Evolutionary conservation across 2,888 invertebrate genomes (phyloP).

Genomic region (Eulithis prunata): DNA sequence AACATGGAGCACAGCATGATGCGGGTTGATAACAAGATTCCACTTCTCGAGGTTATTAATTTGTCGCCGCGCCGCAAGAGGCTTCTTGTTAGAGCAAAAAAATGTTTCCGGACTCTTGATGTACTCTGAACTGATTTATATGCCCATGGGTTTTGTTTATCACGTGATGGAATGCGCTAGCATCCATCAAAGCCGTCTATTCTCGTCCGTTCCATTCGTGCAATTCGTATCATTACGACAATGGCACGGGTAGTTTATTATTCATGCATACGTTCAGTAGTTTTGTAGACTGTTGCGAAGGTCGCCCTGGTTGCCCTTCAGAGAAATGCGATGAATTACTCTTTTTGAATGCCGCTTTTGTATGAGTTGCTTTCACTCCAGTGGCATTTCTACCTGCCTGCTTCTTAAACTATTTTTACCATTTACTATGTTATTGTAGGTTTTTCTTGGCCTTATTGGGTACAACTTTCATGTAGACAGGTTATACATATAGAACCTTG

Average conservation of each 20-base stretch:
- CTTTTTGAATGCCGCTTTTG: constrained; percentile 21
- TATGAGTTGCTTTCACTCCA: constrained; percentile 20
- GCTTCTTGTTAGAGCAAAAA: constrained; percentile 7
- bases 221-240: constrained; percentile 34
- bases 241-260: constrained; percentile 31
- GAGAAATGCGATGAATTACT: constrained; percentile 27
- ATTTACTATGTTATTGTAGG: not conserved
- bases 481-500: not conserved
- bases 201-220: constrained; percentile 25
- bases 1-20: not conserved
- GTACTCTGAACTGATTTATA: constrained; percentile 36
- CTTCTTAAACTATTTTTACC: not conserved
- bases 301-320: constrained; percentile 34
- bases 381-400: constrained; percentile 1
- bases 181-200: constrained; percentile 30
- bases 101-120: constrained; percentile 27
- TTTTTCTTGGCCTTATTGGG: not conserved
- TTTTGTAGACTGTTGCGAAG: constrained; percentile 35
- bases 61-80: not conserved
- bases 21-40: not conserved
- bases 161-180: constrained; percentile 30
- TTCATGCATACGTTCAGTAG: constrained; percentile 37
- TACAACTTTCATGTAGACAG: not conserved
- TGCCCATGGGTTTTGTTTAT: constrained; percentile 34
- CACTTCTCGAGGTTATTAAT: not conserved